Percentiles rank a stretch among this genome's conserved stretches.
Conservation (phyloP, 1,140 invertebrate species). For the Drosophila repleta region DNA sequence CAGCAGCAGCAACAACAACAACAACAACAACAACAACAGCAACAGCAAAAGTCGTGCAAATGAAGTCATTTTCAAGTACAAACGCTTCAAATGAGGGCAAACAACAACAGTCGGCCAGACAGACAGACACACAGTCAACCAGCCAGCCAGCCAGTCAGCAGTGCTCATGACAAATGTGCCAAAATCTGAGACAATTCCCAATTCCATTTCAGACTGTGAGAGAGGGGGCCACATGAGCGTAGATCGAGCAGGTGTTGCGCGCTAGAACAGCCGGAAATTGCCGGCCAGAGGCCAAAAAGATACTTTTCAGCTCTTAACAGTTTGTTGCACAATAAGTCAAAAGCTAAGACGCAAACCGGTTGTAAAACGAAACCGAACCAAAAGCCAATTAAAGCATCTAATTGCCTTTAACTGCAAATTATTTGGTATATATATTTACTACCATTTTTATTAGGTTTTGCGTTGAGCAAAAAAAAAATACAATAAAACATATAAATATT, state of each 20-base stretch:
- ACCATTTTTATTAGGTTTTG: not conserved
- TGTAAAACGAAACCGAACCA: slow-evolving; percentile 24
- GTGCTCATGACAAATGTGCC: slow-evolving; percentile 22
- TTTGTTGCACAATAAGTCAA: slow-evolving; percentile 49
- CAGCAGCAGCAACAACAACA: not conserved
- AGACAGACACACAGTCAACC: no score
- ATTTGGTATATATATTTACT: not conserved
- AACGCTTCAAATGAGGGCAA: slow-evolving; percentile 63
- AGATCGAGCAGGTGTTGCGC: slow-evolving; percentile 27
- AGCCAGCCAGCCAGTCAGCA: not conserved
- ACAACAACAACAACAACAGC: not conserved
- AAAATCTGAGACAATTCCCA: slow-evolving; percentile 29
- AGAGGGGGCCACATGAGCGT: not conserved
- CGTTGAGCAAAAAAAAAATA: not conserved
- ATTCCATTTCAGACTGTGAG: not conserved
- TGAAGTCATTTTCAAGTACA: slow-evolving; percentile 73
- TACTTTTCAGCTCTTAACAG: slow-evolving; percentile 42
- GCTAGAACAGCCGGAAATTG: slow-evolving; percentile 54
- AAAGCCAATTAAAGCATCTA: slow-evolving; percentile 26
- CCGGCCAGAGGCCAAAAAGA: slow-evolving; percentile 30
- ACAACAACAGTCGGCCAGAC: slow-evolving; percentile 17
- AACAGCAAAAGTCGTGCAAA: slow-evolving; percentile 60
- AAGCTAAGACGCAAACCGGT: slow-evolving; percentile 23
- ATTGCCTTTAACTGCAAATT: slow-evolving; percentile 27
- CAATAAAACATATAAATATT: no score